Percentiles rank a stretch among this genome's conserved stretches.
phyloP scores from a whole-genome alignment of 2,113 vertebrate genomes.

The Opisthocomus hoazin region DNA sequence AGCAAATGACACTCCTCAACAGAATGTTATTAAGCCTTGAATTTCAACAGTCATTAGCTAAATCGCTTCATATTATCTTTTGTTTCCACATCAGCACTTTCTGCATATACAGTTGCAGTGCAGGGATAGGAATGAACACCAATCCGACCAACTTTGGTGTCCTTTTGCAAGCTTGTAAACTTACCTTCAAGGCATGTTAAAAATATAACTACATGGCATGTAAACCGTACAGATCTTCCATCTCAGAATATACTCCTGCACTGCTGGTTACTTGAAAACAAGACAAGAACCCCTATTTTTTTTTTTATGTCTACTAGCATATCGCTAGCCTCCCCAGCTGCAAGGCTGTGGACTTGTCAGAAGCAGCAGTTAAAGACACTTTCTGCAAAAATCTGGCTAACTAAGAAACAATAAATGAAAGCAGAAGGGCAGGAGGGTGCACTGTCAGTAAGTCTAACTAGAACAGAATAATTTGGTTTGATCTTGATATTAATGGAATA shows the following conservation, averaged over 20 bases:
- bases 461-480: not conserved
- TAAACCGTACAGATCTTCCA: not conserved
- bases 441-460: not conserved
- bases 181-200: not conserved
- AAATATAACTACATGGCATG: not conserved
- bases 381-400: not conserved
- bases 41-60: not conserved
- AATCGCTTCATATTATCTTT: not conserved
- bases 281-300: not conserved
- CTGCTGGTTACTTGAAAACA: not conserved
- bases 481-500: not conserved
- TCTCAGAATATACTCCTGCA: accelerated
- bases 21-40: not conserved
- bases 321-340: not conserved
- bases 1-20: not conserved
- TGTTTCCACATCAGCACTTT: not conserved
- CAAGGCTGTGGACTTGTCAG: not conserved
- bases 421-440: not conserved
- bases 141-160: accelerated
- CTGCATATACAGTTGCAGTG: not conserved
- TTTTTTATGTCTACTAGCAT: not conserved
- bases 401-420: not conserved
- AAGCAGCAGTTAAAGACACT: not conserved
- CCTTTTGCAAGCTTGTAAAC: not conserved
- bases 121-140: not conserved